Conservation (phyloP, 2,888 invertebrate species). For the Andrena praecox region DNA sequence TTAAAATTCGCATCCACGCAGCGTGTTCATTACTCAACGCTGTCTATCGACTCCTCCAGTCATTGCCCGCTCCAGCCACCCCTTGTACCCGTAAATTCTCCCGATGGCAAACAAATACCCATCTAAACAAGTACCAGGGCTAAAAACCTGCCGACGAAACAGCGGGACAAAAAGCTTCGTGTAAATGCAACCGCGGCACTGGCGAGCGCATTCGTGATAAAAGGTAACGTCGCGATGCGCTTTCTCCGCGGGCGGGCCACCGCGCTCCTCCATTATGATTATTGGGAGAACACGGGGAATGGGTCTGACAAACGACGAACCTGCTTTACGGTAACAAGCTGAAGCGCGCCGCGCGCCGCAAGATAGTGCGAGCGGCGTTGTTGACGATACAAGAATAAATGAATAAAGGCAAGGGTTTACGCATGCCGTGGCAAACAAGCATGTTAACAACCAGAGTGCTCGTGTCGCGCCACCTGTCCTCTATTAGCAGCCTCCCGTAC, state of each 20-base stretch:
- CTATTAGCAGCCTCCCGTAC: background rate
- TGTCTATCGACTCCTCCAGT: too few relatives aligned
- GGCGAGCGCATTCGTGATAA: slow-evolving; percentile 37
- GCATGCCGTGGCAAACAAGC: slow-evolving; percentile 26
- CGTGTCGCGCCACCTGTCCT: background rate
- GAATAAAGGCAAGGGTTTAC: slow-evolving; percentile 32
- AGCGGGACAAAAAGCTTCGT: background rate
- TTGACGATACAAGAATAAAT: slow-evolving; percentile 43
- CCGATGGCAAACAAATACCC: slow-evolving; percentile 14
- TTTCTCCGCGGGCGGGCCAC: slow-evolving; percentile 30
- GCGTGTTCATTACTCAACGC: too few relatives aligned
- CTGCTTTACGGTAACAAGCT: slow-evolving; percentile 47
- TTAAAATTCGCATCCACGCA: too few relatives aligned
- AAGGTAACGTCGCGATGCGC: slow-evolving; percentile 32
- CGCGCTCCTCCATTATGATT: slow-evolving; percentile 56
- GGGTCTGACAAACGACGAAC: slow-evolving; percentile 27
- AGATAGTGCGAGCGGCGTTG: slow-evolving; percentile 37
- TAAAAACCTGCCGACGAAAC: slow-evolving; percentile 14
- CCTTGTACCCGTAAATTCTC: background rate
- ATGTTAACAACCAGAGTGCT: background rate
- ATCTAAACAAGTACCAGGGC: background rate
- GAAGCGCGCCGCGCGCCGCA: slow-evolving; percentile 19
- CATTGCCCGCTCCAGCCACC: too few relatives aligned
- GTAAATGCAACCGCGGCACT: slow-evolving; percentile 16
- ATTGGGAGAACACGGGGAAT: slow-evolving; percentile 45